Base-by-base conservation (phyloP, 2,888 invertebrate genomes). In the Acrobasis consociella region DNA sequence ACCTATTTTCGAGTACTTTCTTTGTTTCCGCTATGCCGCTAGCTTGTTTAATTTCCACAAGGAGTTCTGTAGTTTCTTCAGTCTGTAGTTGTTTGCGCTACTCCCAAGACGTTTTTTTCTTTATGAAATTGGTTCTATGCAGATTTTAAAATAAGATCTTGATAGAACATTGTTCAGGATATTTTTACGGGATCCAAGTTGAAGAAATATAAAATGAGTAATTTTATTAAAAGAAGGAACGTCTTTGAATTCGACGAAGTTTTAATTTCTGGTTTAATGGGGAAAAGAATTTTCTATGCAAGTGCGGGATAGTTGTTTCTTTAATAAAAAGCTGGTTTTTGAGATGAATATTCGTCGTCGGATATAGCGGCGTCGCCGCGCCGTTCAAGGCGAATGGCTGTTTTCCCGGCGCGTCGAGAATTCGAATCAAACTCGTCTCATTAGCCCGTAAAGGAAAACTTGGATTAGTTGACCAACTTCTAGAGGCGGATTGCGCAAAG, bases 391-490 rank as follows among this genome's bases (percentile, higher is more conserved):
- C 53, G 31, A 37, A 52, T 22, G 31, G 61, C 53, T 37, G 31
- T 52, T 52, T 60, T 52, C 60, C 22, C 16, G 60, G 60, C 85
- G 62, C 46, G 62, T 46, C 55, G 55, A 31, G 62, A 62, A 56
- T 62, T 62, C 55, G 83, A 87, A 90, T 91, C 89, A 89, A 91
- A 89, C 89, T 89, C 89, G 85, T 86, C 88, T 91, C 90, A 91
- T 91, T 91, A 91, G 86, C 81, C 81, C 77, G 88, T 85, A 86
- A 85, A 86, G 89, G 88, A 89, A 90, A 91, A 91, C 90, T 91
- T 91, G 90, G 87, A 91, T 91, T 91, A 91, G 91, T 91, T 91
- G 87, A 85, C 82, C 87, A 89, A 90, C 86, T 91, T 84, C 74
- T 76, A 82, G 83, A 74, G 77, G 78, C 77, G 76, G 72, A 80